phyloP scores from a whole-genome alignment of 1,140 invertebrate species.

The Chelonus insularis region DNA sequence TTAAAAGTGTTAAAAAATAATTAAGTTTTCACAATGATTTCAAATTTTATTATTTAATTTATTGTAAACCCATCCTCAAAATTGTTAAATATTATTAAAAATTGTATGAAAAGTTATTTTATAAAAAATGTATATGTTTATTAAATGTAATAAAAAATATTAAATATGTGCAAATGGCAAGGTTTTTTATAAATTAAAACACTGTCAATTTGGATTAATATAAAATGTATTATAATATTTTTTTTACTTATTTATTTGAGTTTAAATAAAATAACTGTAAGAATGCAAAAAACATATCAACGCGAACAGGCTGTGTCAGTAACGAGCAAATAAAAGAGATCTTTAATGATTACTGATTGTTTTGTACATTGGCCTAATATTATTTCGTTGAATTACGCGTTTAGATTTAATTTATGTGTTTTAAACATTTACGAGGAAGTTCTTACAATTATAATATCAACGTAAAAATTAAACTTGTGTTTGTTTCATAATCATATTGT shows the following conservation, averaged over 20 bases:
- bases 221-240: constrained; percentile 45
- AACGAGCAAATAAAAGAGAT: constrained; percentile 48
- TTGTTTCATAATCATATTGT: constrained; percentile 41
- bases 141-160: too few relatives aligned
- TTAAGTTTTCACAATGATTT: too few relatives aligned
- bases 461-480: constrained; percentile 20
- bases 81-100: too few relatives aligned
- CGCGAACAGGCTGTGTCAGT: constrained; percentile 44
- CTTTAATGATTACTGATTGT: constrained; percentile 36
- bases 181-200: constrained; percentile 28
- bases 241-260: constrained; percentile 44
- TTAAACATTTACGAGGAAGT: constrained; percentile 4
- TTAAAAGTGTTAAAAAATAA: too few relatives aligned
- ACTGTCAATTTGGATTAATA: constrained; percentile 51
- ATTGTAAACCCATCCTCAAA: too few relatives aligned
- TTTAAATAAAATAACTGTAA: constrained; percentile 39
- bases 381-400: not conserved
- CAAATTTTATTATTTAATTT: too few relatives aligned
- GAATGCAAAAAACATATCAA: constrained; percentile 44
- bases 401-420: not conserved
- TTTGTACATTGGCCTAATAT: constrained; percentile 38
- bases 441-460: constrained; percentile 14
- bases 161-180: too few relatives aligned
- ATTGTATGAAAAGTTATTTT: too few relatives aligned
- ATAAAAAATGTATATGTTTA: too few relatives aligned